phyloP scores from a whole-genome alignment of 2,888 invertebrate genomes.

The Caenorhabditis becei region DNA sequence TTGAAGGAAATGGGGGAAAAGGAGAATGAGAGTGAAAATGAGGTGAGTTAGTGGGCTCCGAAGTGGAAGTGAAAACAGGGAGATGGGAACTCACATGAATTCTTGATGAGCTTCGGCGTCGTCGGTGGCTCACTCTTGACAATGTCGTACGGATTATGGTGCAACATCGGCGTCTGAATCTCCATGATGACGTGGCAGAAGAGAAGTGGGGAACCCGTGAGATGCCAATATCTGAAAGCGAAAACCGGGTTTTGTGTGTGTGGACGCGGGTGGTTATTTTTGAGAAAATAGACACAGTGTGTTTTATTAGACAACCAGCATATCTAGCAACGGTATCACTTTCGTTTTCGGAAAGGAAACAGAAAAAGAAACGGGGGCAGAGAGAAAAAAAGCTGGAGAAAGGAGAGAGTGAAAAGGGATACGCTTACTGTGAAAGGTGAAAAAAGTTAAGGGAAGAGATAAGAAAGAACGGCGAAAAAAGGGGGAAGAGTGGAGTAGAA shows the following conservation, averaged over 20 bases:
- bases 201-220: constrained; percentile 21
- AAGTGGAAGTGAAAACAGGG: not conserved
- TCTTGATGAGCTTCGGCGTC: constrained; percentile 65
- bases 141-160: constrained; percentile 73
- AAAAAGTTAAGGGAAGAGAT: not conserved
- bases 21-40: constrained; percentile 24
- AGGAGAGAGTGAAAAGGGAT: not conserved
- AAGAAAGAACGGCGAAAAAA: constrained; percentile 19
- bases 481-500: no score
- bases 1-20: not conserved
- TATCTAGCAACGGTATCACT: constrained; percentile 46
- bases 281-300: constrained; percentile 1
- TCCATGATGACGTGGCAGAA: constrained; percentile 51
- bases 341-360: constrained; percentile 21
- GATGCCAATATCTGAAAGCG: constrained; percentile 55
- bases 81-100: constrained; percentile 55
- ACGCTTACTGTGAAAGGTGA: no score
- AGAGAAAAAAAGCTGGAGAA: constrained; percentile 10
- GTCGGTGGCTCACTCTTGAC: constrained; percentile 68
- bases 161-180: constrained; percentile 64
- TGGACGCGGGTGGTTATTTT: constrained; percentile 10
- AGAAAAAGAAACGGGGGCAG: constrained; percentile 25
- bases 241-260: constrained; percentile 11
- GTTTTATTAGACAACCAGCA: constrained; percentile 26
- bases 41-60: constrained; percentile 6